Evolutionary conservation across 2,113 vertebrate species (phyloP).

Genomic region (Setophaga petechia): DNA sequence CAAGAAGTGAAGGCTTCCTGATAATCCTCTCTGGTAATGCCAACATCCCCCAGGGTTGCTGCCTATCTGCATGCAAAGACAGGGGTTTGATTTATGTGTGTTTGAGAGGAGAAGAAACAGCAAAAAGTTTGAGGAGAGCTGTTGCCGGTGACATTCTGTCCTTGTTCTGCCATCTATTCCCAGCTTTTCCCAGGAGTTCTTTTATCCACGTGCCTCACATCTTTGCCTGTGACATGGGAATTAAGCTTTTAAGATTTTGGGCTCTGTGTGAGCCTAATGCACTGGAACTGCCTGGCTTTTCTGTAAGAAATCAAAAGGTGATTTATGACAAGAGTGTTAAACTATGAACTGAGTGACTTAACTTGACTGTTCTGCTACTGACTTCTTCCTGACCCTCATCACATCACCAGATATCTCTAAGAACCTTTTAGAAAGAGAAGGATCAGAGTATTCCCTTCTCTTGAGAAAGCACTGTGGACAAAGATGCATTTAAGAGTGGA

Average conservation of each 20-base stretch:
- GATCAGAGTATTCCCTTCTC: neutral
- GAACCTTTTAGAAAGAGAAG: neutral
- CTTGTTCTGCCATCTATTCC: neutral
- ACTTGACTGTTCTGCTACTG: neutral
- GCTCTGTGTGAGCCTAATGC: neutral
- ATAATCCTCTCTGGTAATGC: neutral
- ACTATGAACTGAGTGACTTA: fast-evolving
- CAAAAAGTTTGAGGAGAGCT: neutral
- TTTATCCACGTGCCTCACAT: neutral
- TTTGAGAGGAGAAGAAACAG: neutral
- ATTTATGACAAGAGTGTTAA: neutral
- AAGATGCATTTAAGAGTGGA: neutral
- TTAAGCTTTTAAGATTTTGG: neutral
- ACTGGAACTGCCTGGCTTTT: neutral
- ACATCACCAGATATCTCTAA: neutral
- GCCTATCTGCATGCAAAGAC: neutral
- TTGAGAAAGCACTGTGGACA: neutral
- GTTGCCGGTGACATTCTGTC: neutral
- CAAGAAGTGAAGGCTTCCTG: neutral
- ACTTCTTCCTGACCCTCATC: neutral
- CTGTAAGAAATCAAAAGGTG: neutral
- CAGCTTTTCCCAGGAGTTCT: neutral
- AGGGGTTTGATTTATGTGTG: neutral
- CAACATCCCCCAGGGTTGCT: neutral
- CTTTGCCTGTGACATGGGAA: neutral